Evolutionary conservation across 23 tunicate genomes (phyloP), one percentile per base, ranked within the genome.

Genomic region (Halocynthia roretzi): DNA sequence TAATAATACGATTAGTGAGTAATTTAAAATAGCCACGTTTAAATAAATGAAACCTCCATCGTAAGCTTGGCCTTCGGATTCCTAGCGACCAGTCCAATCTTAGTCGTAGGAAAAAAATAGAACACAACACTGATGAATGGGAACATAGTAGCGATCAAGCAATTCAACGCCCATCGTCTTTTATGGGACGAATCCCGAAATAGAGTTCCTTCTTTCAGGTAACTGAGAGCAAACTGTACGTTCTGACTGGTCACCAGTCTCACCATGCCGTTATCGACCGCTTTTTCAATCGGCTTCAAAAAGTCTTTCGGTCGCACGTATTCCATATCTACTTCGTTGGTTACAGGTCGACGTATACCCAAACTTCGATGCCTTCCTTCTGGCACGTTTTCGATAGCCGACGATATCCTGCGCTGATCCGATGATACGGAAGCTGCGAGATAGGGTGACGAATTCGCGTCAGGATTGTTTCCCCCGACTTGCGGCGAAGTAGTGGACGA

Each of bases 191-290:
- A 8, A 54, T 74, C 78, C 14, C 78, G 78, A 74, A 74, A 74
- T 54, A 74, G 56, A 6, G 56, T 53, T 54, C 78, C 78, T 19
- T 74, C 78, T 53, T 74, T 74, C 48, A 74, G 78, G 31, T 74
- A 74, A 10, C 64, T 74, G 10, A 74, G 31, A 15, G 78, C 78
- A 6, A 74, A 64, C 78, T 74, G 78, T 10, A 64, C 55, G 78
- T 74, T 74, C 63, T 74, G 64, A 48, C 78, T 54, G 23, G 78
- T 74, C n/a, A 74, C 78, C 15, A 74, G 78, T 15, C 78, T 62
- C 49, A 74, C 62, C 78, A 74, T 74, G 10, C 78, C 78, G 63
- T 74, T 74, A 64, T 74, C 78, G 4, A 74, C 78, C 8, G 78
- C 78, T 54, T 74, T 74, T 74, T 74, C 78, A 12, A 74, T 74